phyloP scores from a whole-genome alignment of 2,888 invertebrate genomes.

The Onthophagus sagittarius region DNA sequence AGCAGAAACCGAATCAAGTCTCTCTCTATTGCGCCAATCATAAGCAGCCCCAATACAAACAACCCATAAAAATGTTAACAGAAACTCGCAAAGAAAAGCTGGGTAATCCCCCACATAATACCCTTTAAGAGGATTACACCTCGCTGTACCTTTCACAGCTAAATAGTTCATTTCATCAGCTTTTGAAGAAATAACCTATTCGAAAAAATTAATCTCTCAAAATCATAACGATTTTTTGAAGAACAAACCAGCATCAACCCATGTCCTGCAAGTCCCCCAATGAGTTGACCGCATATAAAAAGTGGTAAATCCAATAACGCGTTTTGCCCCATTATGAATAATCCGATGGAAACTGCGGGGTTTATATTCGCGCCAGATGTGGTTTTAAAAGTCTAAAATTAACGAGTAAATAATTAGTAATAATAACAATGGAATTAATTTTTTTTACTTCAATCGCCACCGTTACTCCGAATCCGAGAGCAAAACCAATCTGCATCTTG shows the following conservation, averaged over 20 bases:
- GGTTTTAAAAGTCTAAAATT: neutral
- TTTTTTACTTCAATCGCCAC: neutral
- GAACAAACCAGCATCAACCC: neutral
- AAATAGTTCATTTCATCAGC: neutral
- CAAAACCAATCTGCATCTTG: neutral
- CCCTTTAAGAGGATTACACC: neutral
- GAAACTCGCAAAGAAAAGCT: neutral
- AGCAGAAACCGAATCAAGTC: slow-evolving; percentile 60
- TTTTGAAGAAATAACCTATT: neutral
- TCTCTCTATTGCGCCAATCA: neutral
- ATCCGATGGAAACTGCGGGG: neutral
- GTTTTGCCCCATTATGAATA: neutral
- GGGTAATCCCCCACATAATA: neutral
- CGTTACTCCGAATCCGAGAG: neutral
- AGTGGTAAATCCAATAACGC: neutral
- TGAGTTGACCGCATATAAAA: neutral
- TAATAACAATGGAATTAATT: neutral
- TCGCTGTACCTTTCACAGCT: neutral
- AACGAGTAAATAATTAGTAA: neutral
- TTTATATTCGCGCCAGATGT: neutral
- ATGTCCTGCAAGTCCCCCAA: neutral
- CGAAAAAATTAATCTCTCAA: neutral
- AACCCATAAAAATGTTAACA: neutral
- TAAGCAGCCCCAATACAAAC: neutral
- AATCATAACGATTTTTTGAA: neutral